Base-by-base conservation (phyloP, 2,113 vertebrate species). In the Chrysochloris asiatica region DNA sequence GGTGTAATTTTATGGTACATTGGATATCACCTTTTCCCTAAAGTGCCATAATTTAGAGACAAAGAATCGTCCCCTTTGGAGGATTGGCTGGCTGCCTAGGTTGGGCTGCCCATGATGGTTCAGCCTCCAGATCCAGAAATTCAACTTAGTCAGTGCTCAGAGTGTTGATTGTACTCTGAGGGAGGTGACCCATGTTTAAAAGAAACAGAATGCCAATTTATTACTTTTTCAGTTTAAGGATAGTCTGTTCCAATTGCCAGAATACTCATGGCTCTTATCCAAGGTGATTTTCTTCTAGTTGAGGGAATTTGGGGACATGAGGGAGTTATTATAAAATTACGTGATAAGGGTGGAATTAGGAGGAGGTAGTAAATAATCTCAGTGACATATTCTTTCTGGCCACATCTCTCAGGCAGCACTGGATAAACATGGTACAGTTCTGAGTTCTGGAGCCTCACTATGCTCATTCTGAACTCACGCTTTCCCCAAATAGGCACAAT, bases 221-320 rank as follows among this genome's bases (percentile, higher is more conserved):
- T n/a, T 69, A 14, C 21, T 75, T 67, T 83, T 72, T 41, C 45
- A 52, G 45, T 36, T 28, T 79, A n/a, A 13, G 41, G 14, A 26
- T 45, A 71, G 16, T 89, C 48, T 79, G 54, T 59, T 75, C 82
- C 13, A 73, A 24, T 75, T 73, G 21, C 28, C 43, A 28, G 67
- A 87, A 59, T 28, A 30, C 11, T 93, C 30, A 28, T 56, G 38
- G 36, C 33, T 86, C 43, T 86, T 52, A 52, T 80, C 69, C 69
- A 83, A 50, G 61, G 26, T 59, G 54, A 86, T 48, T 79, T 4
- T n/a, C 63, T 88, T 90, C 78, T 77, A 48, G 26, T 38, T 84
- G 61, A 93, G 12, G n/a, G 73, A 38, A 26, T 90, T 36, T 88
- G 36, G 47, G 94, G 30, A 87, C 59, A 48, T 87, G 14, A 91